Evolutionary conservation across 2,888 invertebrate genomes (phyloP), one percentile per base, ranked within the genome.

Genomic region (Lycophotia porphyrea): DNA sequence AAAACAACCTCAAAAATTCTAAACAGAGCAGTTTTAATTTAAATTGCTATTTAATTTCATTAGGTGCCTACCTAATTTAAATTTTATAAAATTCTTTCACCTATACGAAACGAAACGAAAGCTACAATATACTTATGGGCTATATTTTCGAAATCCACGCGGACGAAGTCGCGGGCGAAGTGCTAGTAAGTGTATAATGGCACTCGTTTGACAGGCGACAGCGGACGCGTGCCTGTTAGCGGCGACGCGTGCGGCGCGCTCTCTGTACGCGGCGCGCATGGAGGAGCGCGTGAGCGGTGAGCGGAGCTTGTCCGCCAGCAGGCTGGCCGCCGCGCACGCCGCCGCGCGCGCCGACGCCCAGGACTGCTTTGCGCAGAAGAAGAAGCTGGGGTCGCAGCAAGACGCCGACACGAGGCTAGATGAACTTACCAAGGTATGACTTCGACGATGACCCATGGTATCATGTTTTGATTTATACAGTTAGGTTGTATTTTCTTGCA

Each of bases 251-350:
- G 82, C 80, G 15, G 85, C 91, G 0, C 85, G 84, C 27, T 77
- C 79, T 11, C 24, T 60, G 64, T 90, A 90, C 76, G 72, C 75
- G 39, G n/a, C 61, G 44, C 61, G 64, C 68, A 88, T 91, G 90
- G 76, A 65, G 94, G 36, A 24, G 44, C 21, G 92, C 93, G 18
- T 65, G 36, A 31, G 69, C 11, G 76, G 66, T 24, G 74, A 21
- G 27, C 52, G 71, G 34, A 82, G 81, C 64, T 61, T 83, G 34
- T 0, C 39, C 1, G 5, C 1, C 21, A 0, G 9, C 66, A 5
- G 15, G 34, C 58, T 81, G 27, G 0, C 0, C 2, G 64, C 21
- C 15, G 68, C 34, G 24, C 86, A 63, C 71, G 65, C 8, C 34
- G 9, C 21, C 70, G 84, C 84, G 1, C 58, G 74, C 31, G 71